Percentiles rank a stretch among this genome's conserved stretches.
Evolutionary conservation across 1,140 invertebrate genomes (phyloP).

Genomic region (Drosophila littoralis): DNA sequence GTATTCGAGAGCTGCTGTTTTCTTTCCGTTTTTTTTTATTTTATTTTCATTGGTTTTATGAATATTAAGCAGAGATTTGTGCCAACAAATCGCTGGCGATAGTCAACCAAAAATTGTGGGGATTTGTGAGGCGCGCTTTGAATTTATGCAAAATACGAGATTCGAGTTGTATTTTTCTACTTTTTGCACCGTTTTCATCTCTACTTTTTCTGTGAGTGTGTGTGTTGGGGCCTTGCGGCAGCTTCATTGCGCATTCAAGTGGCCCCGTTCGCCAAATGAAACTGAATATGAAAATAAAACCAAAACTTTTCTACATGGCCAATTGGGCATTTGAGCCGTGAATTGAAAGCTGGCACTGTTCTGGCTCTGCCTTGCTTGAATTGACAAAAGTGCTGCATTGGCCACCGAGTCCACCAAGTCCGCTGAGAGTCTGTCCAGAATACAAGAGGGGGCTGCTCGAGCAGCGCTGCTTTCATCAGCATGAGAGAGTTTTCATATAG

Average conservation of each 20-base stretch:
- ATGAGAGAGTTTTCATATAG: slow-evolving; percentile 53
- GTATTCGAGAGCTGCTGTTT: slow-evolving; percentile 34
- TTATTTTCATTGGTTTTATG: slow-evolving; percentile 34
- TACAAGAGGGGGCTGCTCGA: not conserved
- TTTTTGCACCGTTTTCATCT: slow-evolving; percentile 11
- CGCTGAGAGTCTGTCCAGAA: no score
- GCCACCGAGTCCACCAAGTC: not conserved
- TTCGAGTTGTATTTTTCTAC: slow-evolving; percentile 23
- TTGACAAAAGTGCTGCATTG: slow-evolving; percentile 64
- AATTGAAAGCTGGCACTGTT: slow-evolving; percentile 15
- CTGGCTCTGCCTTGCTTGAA: slow-evolving; percentile 23
- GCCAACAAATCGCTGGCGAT: slow-evolving; percentile 57
- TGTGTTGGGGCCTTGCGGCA: slow-evolving; percentile 23
- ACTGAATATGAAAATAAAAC: slow-evolving; percentile 61
- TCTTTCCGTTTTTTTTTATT: slow-evolving; percentile 19
- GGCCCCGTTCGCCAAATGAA: slow-evolving; percentile 73
- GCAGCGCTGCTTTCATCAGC: slow-evolving; percentile 51
- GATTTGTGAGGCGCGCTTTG: slow-evolving; percentile 34
- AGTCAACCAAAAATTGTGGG: slow-evolving; percentile 40
- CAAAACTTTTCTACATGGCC: slow-evolving; percentile 61
- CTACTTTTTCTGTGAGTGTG: slow-evolving; percentile 11
- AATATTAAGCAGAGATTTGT: slow-evolving; percentile 57
- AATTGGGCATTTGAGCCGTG: slow-evolving; percentile 62
- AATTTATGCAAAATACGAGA: slow-evolving; percentile 65
- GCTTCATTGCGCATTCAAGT: slow-evolving; percentile 79